These are phyloP conservation scores for Synergus umbraculus DNA, from an alignment of 2,888 invertebrate species.

Conservation along the genomic window DNA sequence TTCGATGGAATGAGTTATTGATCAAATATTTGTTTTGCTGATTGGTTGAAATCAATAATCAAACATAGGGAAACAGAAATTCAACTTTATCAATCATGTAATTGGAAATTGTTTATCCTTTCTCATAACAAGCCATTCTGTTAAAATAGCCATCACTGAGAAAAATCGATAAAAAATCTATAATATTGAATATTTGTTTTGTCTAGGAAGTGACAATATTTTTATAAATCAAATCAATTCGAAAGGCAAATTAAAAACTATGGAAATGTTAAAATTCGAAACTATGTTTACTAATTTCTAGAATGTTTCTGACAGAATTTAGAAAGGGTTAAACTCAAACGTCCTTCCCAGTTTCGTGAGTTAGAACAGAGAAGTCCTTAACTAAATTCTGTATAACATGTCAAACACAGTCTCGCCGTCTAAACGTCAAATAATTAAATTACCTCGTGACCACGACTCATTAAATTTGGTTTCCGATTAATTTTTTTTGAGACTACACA, in stretches of 20 bases:
- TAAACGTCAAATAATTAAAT: constrained; percentile 25
- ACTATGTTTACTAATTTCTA: neutral
- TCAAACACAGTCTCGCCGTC: constrained; percentile 3
- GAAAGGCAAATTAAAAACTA: neutral
- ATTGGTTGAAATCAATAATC: neutral
- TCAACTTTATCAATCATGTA: neutral
- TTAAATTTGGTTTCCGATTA: constrained; percentile 9
- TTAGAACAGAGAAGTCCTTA: neutral
- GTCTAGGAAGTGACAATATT: neutral
- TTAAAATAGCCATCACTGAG: neutral
- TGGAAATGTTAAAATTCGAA: neutral
- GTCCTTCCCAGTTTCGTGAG: neutral
- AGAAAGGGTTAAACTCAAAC: neutral
- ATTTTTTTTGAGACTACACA: neutral
- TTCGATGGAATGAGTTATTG: neutral
- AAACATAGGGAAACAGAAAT: neutral
- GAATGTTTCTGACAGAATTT: neutral
- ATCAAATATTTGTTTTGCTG: neutral
- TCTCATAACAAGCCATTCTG: too few species aligned
- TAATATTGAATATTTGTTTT: neutral
- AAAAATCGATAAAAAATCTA: neutral
- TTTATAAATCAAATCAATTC: neutral
- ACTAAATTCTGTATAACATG: constrained; percentile 17
- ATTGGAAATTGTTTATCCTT: neutral
- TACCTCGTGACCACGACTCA: constrained; percentile 13